A percentile compares a stretch with the other conserved stretches of the same genome.
phyloP scores from a whole-genome alignment of 2,888 invertebrate genomes.

The Smittia aterrima region DNA sequence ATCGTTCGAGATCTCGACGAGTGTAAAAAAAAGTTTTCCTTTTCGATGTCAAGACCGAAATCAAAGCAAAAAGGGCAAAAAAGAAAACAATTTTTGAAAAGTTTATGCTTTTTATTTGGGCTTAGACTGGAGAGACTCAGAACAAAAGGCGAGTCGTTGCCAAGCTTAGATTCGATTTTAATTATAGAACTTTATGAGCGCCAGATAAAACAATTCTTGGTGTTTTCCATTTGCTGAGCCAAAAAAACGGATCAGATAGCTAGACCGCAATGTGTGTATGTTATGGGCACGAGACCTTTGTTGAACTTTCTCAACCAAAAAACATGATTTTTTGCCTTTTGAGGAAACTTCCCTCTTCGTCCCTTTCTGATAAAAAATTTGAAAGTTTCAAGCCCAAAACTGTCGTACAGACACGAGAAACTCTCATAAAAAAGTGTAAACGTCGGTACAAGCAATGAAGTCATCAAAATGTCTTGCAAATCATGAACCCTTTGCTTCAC shows the following conservation, averaged over 20 bases:
- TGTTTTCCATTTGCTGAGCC: neutral
- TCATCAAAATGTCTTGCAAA: too few relatives aligned
- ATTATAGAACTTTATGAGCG: constrained; percentile 25
- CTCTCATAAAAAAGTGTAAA: too few relatives aligned
- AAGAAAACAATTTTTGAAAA: neutral
- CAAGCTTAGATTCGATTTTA: constrained; percentile 26
- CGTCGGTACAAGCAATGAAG: too few relatives aligned
- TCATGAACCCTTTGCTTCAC: too few relatives aligned
- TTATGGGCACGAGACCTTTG: neutral
- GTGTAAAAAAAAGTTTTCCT: neutral
- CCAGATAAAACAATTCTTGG: constrained; percentile 7
- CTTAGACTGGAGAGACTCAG: too few relatives aligned
- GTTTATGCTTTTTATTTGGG: too few relatives aligned
- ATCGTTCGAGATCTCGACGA: neutral
- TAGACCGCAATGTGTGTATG: constrained; percentile 13
- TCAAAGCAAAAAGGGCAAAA: neutral
- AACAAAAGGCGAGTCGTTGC: neutral
- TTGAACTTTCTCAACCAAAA: neutral
- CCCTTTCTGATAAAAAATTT: neutral
- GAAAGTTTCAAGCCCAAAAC: too few relatives aligned
- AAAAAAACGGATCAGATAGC: neutral
- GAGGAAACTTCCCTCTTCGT: neutral
- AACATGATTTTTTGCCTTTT: constrained; percentile 17
- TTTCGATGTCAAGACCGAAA: neutral
- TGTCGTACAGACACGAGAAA: too few relatives aligned